Conservation (phyloP, 2,888 invertebrate genomes). For the Andrena chrysosceles region DNA sequence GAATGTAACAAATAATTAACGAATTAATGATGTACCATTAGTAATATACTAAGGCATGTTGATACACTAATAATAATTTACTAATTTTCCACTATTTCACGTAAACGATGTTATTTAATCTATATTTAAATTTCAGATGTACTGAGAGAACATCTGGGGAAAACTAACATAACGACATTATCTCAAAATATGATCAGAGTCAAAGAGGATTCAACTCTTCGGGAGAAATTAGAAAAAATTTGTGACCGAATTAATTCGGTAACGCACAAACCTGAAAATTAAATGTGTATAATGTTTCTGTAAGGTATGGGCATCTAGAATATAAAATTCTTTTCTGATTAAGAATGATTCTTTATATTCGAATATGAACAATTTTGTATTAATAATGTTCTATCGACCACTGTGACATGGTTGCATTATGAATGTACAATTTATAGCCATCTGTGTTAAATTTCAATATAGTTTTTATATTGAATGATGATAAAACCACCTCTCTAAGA, state of each 20-base stretch:
- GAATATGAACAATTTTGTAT: conserved; percentile 1
- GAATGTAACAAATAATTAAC: too few relatives aligned
- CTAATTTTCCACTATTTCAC: too few relatives aligned
- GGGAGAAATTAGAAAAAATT: conserved; percentile 32
- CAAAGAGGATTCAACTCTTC: conserved; percentile 15
- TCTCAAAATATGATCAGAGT: conserved; percentile 13
- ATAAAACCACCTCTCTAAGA: neutral
- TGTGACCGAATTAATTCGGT: conserved; percentile 5
- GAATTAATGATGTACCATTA: too few relatives aligned
- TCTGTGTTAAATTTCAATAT: neutral
- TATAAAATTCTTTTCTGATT: conserved; percentile 14
- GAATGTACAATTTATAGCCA: conserved; percentile 10
- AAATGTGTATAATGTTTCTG: conserved; percentile 20
- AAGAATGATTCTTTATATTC: conserved; percentile 14
- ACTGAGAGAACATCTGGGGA: conserved; percentile 31
- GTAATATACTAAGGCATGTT: too few relatives aligned
- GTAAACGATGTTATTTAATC: neutral
- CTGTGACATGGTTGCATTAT: neutral
- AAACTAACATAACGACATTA: conserved; percentile 31
- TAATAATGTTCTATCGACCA: neutral
- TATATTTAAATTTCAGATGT: conserved; percentile 43
- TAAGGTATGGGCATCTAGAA: neutral
- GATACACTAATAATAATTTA: too few relatives aligned
- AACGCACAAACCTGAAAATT: neutral
- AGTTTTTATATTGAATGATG: neutral